A percentile compares a stretch with the other conserved stretches of the same genome.
Evolutionary conservation across 1,140 invertebrate species (phyloP).

Genomic region (Pygmarrhopalites habei): DNA sequence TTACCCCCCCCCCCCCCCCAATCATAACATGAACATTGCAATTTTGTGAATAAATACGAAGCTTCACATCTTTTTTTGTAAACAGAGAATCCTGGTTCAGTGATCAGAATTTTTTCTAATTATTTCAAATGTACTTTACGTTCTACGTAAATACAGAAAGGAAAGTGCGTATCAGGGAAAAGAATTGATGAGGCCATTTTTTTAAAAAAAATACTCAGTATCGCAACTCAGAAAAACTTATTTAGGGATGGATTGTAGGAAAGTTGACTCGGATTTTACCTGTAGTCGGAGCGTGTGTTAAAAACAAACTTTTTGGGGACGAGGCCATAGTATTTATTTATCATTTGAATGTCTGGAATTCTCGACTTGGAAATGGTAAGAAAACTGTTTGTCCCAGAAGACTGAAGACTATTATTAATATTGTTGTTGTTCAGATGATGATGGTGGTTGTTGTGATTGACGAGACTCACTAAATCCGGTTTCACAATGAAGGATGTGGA

Average conservation of each 20-base stretch:
- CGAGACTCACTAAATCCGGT: background rate
- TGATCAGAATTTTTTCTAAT: background rate
- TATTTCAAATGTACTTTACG: background rate
- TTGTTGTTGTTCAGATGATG: background rate
- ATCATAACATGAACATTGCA: too few relatives aligned
- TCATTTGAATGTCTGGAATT: slow-evolving; percentile 37
- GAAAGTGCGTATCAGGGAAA: too few relatives aligned
- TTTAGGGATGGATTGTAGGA: too few relatives aligned
- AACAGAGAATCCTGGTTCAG: too few relatives aligned
- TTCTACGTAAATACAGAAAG: background rate
- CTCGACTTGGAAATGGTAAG: slow-evolving; percentile 8
- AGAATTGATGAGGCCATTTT: too few relatives aligned
- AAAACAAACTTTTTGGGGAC: slow-evolving; percentile 37
- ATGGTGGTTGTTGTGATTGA: background rate
- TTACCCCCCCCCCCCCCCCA: too few relatives aligned
- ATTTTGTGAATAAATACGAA: too few relatives aligned
- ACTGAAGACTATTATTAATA: slow-evolving; percentile 3
- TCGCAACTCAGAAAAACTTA: too few relatives aligned
- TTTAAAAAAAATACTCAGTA: too few relatives aligned
- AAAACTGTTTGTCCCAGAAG: background rate
- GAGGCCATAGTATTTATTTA: slow-evolving; percentile 38
- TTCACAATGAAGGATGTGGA: background rate
- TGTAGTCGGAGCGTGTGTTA: slow-evolving; percentile 14
- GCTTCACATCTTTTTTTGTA: too few relatives aligned
- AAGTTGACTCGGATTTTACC: slow-evolving; percentile 6